Percentiles rank a stretch among this genome's conserved stretches.
Evolutionary conservation across 1,140 invertebrate genomes (phyloP).

Genomic region (Zaprionus tsacasi): DNA sequence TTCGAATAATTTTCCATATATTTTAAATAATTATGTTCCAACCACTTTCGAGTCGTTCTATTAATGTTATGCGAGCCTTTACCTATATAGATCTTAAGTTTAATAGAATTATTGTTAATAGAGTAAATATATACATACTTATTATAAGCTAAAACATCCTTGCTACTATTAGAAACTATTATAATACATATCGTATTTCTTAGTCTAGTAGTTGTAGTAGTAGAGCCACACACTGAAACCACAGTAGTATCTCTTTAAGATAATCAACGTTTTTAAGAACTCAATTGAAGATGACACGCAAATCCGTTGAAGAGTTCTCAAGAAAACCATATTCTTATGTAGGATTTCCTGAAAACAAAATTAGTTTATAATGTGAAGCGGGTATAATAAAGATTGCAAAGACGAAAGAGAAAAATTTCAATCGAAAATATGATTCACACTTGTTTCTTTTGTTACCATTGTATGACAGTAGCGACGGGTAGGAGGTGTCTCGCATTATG

Average conservation of each 20-base stretch:
- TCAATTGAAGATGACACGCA: neutral
- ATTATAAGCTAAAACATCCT: neutral
- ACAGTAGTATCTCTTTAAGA: neutral
- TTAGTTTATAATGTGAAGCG: neutral
- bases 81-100: too few species aligned
- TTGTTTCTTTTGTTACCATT: neutral
- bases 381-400: neutral
- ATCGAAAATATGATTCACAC: slow-evolving; percentile 10
- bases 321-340: neutral
- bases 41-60: too few species aligned
- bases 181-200: neutral
- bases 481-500: neutral
- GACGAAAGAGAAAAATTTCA: neutral
- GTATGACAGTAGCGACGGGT: neutral
- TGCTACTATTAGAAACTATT: neutral
- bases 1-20: too few species aligned
- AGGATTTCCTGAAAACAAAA: neutral
- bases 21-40: neutral
- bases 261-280: neutral
- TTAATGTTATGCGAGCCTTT: too few species aligned
- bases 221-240: neutral
- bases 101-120: too few species aligned
- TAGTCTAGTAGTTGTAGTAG: neutral
- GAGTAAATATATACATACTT: too few species aligned
- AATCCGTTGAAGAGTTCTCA: neutral